Conservation (phyloP, 2,888 invertebrate species). For the Pomacea canaliculata region DNA sequence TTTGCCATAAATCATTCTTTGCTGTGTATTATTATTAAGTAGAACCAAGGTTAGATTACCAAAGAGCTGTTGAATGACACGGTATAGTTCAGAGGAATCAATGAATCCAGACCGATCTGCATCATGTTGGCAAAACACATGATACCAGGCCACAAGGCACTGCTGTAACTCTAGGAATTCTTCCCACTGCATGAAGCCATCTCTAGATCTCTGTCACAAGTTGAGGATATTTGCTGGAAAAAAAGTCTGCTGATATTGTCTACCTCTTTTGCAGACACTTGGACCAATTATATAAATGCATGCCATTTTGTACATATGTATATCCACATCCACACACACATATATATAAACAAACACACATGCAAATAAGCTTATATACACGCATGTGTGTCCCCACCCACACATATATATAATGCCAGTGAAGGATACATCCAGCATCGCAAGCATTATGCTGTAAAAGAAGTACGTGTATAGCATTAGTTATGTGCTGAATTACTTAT, state of each 20-base stretch:
- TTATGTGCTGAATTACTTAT: background rate
- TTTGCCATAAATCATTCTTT: too few species aligned
- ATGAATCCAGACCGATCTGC: conserved; percentile 54
- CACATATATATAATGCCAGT: too few species aligned
- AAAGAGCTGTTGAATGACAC: conserved; percentile 50
- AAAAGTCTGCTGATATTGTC: background rate
- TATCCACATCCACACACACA: too few species aligned
- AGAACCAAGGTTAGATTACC: conserved; percentile 40
- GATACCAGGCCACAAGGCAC: conserved; percentile 63
- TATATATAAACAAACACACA: too few species aligned
- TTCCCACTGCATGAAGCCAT: conserved; percentile 66
- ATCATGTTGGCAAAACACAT: conserved; percentile 57
- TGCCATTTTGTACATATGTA: too few species aligned
- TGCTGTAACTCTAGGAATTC: conserved; percentile 64
- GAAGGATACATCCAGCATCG: conserved; percentile 67
- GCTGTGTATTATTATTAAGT: too few species aligned
- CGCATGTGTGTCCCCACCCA: too few species aligned
- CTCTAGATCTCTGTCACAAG: conserved; percentile 49
- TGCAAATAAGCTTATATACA: too few species aligned
- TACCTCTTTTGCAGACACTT: too few species aligned
- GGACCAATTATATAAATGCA: too few species aligned
- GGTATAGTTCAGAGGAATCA: conserved; percentile 55
- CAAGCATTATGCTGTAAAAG: conserved; percentile 58
- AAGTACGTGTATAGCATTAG: conserved; percentile 18
- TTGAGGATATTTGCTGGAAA: conserved; percentile 8